phyloP scores from a whole-genome alignment of 2,888 invertebrate genomes.

The Neocrepidodera transversa region DNA sequence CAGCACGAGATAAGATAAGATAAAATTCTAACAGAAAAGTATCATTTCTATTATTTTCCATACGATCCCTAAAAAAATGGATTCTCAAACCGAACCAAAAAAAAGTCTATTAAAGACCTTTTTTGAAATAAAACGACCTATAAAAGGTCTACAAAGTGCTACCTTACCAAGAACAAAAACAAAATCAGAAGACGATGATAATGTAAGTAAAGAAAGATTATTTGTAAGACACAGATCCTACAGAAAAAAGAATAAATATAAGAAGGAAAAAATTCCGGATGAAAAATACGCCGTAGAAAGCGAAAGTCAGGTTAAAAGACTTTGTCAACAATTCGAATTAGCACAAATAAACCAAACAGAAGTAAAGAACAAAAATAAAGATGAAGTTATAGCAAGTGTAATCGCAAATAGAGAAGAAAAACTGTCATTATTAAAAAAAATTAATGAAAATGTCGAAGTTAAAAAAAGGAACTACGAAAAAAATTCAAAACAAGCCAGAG shows the following conservation, averaged over 20 bases:
- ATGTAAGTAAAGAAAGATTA: slow-evolving; percentile 13
- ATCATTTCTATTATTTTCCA: too few species aligned
- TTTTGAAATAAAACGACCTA: slow-evolving; percentile 33
- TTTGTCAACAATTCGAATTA: slow-evolving; percentile 20
- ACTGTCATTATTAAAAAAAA: neutral
- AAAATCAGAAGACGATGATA: slow-evolving; percentile 18
- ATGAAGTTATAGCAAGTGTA: neutral
- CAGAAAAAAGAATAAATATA: slow-evolving; percentile 18
- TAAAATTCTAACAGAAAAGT: too few species aligned
- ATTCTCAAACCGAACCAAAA: slow-evolving; percentile 10
- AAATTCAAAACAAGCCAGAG: neutral
- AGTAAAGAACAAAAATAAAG: neutral
- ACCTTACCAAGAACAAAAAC: slow-evolving; percentile 19
- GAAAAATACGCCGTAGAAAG: slow-evolving; percentile 7
- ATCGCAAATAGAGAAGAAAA: neutral
- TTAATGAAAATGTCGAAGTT: slow-evolving; percentile 10
- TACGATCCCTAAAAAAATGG: too few species aligned
- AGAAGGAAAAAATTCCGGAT: neutral
- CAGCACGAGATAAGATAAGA: too few species aligned
- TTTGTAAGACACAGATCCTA: slow-evolving; percentile 19
- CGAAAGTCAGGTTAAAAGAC: neutral
- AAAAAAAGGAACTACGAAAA: slow-evolving; percentile 19
- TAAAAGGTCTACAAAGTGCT: slow-evolving; percentile 16
- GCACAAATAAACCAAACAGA: neutral
- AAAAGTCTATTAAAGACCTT: slow-evolving; percentile 22